A percentile compares a stretch with the other conserved stretches of the same genome.
These are phyloP conservation scores for Junco hyemalis DNA, from an alignment of 2,113 vertebrate genomes.

Conservation along the genomic window DNA sequence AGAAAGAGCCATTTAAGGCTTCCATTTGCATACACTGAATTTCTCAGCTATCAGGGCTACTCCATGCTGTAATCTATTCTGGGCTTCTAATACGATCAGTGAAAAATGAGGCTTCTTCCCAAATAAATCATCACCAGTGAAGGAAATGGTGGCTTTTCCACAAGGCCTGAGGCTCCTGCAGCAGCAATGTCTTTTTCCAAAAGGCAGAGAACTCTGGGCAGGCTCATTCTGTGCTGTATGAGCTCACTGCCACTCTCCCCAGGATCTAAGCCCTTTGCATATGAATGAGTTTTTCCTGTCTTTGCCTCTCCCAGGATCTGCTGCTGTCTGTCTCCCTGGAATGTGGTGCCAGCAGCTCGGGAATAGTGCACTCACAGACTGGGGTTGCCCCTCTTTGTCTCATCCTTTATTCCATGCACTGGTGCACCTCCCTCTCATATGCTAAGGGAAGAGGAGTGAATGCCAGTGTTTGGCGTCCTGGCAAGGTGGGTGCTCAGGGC, in stretches of 20 bases:
- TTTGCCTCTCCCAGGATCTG: not conserved
- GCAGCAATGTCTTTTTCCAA: not conserved
- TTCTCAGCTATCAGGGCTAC: constrained; percentile 45
- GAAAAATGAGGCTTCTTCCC: constrained; percentile 44
- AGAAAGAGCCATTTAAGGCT: not conserved
- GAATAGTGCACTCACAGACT: too few relatives aligned
- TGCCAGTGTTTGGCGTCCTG: not conserved
- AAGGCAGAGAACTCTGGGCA: not conserved
- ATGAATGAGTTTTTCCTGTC: not conserved
- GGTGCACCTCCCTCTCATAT: not conserved
- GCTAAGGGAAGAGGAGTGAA: not conserved
- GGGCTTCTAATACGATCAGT: constrained; percentile 5
- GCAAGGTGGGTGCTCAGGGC: not conserved
- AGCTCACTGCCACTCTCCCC: not conserved
- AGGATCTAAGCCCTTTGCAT: not conserved
- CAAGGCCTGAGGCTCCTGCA: not conserved
- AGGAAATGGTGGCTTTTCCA: not conserved
- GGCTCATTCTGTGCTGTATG: not conserved
- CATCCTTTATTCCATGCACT: not conserved
- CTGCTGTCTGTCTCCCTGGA: not conserved
- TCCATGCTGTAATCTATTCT: constrained; percentile 2
- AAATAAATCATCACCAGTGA: not conserved
- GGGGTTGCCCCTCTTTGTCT: not conserved
- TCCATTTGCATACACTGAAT: constrained; percentile 35
- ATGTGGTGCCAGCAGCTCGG: not conserved